Evolutionary conservation across 1,140 invertebrate genomes (phyloP).

Genomic region (Drosophila bocqueti): DNA sequence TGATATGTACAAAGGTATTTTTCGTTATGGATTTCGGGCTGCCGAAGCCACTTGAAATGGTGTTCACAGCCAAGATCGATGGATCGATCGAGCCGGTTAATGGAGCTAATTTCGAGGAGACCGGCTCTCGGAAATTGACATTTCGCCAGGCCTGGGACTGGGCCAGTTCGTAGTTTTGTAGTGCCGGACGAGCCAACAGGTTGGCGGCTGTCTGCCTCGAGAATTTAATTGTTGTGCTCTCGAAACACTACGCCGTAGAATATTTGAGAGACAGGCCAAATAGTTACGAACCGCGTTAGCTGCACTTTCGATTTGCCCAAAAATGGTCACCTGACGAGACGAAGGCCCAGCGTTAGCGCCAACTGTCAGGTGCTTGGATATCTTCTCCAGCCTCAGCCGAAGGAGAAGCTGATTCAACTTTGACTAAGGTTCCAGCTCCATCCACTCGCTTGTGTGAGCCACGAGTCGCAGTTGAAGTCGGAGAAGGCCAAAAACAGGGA

Average conservation of each 20-base stretch:
- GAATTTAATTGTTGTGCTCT: constrained; percentile 73
- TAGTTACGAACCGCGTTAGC: constrained; percentile 42
- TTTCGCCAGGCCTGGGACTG: constrained; percentile 29
- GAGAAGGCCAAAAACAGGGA: constrained; percentile 22
- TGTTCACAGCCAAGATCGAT: constrained; percentile 45
- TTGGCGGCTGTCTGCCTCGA: constrained; percentile 46
- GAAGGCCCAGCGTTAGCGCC: constrained; percentile 55
- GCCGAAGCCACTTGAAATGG: constrained; percentile 38
- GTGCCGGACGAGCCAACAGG: constrained; percentile 28
- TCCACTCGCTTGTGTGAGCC: constrained; percentile 32
- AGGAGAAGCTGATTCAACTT: constrained; percentile 13
- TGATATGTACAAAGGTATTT: constrained; percentile 49
- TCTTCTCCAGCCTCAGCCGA: constrained; percentile 34
- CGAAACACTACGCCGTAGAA: constrained; percentile 48
- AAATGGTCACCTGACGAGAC: constrained; percentile 47
- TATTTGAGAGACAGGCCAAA: constrained; percentile 29
- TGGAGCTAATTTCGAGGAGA: constrained; percentile 62
- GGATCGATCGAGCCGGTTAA: constrained; percentile 22
- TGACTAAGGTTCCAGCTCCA: constrained; percentile 4
- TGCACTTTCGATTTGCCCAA: constrained; percentile 60
- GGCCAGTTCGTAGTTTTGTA: constrained; percentile 35
- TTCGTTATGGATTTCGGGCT: constrained; percentile 34
- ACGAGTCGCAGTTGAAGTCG: constrained; percentile 53
- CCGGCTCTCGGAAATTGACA: constrained; percentile 46
- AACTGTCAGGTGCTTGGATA: constrained; percentile 79